Evolutionary conservation across 2,888 invertebrate genomes (phyloP).

Genomic region (Pilophorus perplexus): DNA sequence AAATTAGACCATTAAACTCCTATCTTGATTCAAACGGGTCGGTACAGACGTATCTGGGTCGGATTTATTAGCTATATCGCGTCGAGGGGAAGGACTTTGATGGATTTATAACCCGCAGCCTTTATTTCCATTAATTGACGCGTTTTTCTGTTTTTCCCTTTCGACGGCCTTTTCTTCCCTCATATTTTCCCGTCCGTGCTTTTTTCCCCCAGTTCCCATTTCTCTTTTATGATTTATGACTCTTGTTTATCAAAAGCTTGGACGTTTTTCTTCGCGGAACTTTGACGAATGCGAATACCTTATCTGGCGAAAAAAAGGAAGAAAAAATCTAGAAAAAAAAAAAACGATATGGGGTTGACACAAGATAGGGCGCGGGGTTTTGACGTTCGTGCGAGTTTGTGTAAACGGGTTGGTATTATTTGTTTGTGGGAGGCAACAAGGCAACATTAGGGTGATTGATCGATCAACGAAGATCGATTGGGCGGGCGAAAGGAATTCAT

Average conservation of each 20-base stretch:
- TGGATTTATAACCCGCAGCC: conserved; percentile 37
- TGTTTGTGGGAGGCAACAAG: conserved; percentile 23
- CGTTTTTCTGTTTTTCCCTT: conserved; percentile 32
- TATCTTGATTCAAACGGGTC: conserved; percentile 36
- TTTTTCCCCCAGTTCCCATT: conserved; percentile 21
- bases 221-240: conserved; percentile 36
- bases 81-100: conserved; percentile 12
- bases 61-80: conserved; percentile 41
- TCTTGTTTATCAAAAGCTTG: conserved; percentile 35
- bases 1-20: conserved; percentile 41
- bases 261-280: conserved; percentile 20
- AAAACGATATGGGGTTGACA: conserved; percentile 33
- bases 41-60: conserved; percentile 41
- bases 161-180: conserved; percentile 11
- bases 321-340: too few species aligned
- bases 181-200: neutral
- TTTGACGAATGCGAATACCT: conserved; percentile 39
- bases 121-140: conserved; percentile 43
- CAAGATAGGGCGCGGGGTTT: conserved; percentile 31
- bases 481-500: conserved; percentile 16
- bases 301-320: conserved; percentile 14
- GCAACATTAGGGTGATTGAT: conserved; percentile 35
- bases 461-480: conserved; percentile 33
- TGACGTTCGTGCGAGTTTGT: conserved; percentile 27
- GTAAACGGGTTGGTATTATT: conserved; percentile 38